These are phyloP conservation scores for Hedya salicella DNA, from an alignment of 2,888 invertebrate species.

Conservation along the genomic window DNA sequence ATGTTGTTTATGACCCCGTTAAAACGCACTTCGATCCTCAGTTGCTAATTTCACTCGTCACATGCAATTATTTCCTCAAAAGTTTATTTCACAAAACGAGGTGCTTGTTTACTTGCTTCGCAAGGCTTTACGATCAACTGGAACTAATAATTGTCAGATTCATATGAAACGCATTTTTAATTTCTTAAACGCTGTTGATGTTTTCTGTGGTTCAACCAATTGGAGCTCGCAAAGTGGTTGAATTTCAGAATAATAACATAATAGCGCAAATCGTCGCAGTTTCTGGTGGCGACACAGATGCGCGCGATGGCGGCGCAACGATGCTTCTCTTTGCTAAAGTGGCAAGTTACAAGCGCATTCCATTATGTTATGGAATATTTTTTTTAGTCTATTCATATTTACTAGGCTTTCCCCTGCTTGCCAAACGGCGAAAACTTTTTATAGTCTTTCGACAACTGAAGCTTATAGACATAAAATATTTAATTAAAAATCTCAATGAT, in stretches of 20 bases:
- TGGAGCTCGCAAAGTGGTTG: constrained; percentile 2
- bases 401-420: no score
- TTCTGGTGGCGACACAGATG: constrained; percentile 22
- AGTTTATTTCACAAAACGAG: no score
- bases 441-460: no score
- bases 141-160: background rate
- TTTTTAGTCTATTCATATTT: no score
- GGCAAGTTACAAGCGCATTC: constrained; percentile 1
- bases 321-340: background rate
- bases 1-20: no score
- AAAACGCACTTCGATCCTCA: no score
- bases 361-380: background rate
- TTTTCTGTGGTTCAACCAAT: constrained; percentile 4
- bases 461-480: no score
- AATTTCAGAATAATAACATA: constrained; percentile 29
- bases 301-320: constrained; percentile 19
- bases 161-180: background rate
- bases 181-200: background rate
- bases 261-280: constrained; percentile 13
- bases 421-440: no score
- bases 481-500: no score
- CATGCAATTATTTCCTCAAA: no score
- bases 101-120: no score
- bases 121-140: background rate
- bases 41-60: no score